Base-by-base conservation (phyloP, 2,113 vertebrate genomes). In the Onychostoma macrolepis region DNA sequence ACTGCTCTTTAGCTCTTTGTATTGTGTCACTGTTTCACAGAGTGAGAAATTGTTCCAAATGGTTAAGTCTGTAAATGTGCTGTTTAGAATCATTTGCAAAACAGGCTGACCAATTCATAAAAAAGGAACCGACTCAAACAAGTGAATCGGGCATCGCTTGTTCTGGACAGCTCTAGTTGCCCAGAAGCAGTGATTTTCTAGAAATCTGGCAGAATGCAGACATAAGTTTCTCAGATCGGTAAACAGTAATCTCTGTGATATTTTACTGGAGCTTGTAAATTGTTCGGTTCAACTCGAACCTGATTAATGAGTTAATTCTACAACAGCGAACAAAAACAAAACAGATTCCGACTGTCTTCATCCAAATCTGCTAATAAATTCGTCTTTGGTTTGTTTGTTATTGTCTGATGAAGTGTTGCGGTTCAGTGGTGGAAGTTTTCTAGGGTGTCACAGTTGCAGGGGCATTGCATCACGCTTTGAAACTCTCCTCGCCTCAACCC, bases 401-500 rank as follows among this genome's bases (percentile, higher is more conserved):
- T 81, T 81, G 80, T 67, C 58, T 67, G 38, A 82, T 71, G 80
- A 69, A 83, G 80, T 48, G 43, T 6, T 69, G 15, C 41, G 21
- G 5, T 21, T 83, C 81, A 45, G 71, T 26, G 41, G 75, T 79
- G 63, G 61, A 67, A 75, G 79, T n/a, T 87, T 76, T 63, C 24
- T 10, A 45, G 50, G 11, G 41, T 63, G 69, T 36, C 48, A 77
- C 38, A 74, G 79, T 89, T 89, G 80, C 88, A 87, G 84, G 30
- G 30, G 56, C 72, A 33, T 89, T 89, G 87, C 88, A 89, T 89
- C 88, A 89, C 41, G 30, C 65, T 45, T 74, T 78, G 63, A 83
- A 89, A 89, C 86, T 87, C 81, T 80, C 86, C 63, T 85, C 72
- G 50, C 88, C 80, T 87, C 82, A 87, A 76, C 83, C 82, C 83